These are phyloP conservation scores for Torymus tubicola DNA, from an alignment of 2,888 invertebrate species.

Conservation along the genomic window DNA sequence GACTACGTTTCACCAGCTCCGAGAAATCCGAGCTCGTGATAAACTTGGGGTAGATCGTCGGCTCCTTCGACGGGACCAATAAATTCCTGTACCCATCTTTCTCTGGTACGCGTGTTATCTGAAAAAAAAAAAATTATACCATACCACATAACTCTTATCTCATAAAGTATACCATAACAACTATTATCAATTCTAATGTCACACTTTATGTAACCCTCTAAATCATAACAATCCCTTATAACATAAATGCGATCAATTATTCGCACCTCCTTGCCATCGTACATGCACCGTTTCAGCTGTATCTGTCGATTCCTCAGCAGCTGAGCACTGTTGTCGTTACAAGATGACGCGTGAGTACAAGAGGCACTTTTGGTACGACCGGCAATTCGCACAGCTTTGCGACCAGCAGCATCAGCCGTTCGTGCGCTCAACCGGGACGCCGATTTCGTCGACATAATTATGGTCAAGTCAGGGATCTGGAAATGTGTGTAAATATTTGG, in stretches of 20 bases:
- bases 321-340: conserved; percentile 58
- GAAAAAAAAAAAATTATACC: no score
- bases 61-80: conserved; percentile 78
- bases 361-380: no score
- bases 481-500: no score
- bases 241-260: no score
- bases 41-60: conserved; percentile 80
- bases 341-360: no score
- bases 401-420: background rate
- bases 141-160: no score
- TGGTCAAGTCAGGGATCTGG: background rate
- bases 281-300: conserved; percentile 60
- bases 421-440: conserved; percentile 17
- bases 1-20: conserved; percentile 62
- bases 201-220: no score
- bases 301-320: conserved; percentile 60
- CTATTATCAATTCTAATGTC: no score
- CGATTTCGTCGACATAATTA: conserved; percentile 27
- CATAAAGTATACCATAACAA: no score
- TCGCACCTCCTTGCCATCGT: conserved; percentile 62
- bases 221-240: no score
- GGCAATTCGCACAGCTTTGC: no score
- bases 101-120: conserved; percentile 41
- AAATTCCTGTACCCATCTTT: conserved; percentile 45
- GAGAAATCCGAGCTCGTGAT: conserved; percentile 81